A percentile compares a stretch with the other conserved stretches of the same genome.
Evolutionary conservation across 2,797 vertebrate species (phyloP).

Genomic region (Odontamblyopus rebecca): DNA sequence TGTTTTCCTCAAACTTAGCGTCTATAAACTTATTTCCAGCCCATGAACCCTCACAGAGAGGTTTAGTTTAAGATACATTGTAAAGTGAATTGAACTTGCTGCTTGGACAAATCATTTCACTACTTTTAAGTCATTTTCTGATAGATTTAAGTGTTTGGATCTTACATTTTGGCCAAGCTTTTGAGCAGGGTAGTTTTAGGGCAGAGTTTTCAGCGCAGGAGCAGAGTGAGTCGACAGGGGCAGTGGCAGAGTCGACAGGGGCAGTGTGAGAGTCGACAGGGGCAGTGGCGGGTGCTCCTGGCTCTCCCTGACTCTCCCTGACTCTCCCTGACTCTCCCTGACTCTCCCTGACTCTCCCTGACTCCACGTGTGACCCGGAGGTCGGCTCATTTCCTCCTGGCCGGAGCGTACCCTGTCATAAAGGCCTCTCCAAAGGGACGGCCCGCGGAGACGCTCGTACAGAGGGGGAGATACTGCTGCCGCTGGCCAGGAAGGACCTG

Average conservation of each 20-base stretch:
- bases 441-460: conserved; percentile 71
- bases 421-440: conserved; percentile 73
- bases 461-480: conserved; percentile 14
- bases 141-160: too few relatives aligned
- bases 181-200: too few relatives aligned
- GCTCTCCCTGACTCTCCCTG: conserved; percentile 37
- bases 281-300: too few relatives aligned
- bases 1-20: too few relatives aligned
- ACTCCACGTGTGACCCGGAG: conserved; percentile 76
- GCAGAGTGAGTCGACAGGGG: background rate
- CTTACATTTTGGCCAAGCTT: too few relatives aligned
- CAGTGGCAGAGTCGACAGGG: conserved; percentile 22
- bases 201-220: background rate
- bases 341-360: conserved; percentile 36
- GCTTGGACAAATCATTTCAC: too few relatives aligned
- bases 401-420: conserved; percentile 81
- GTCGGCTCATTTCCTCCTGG: conserved; percentile 86
- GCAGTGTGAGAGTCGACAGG: too few relatives aligned
- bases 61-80: too few relatives aligned
- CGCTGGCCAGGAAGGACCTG: background rate
- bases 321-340: conserved; percentile 73
- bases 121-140: too few relatives aligned
- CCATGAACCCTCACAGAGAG: too few relatives aligned
- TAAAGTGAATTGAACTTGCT: too few relatives aligned
- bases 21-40: too few relatives aligned